Percentiles rank a stretch among this genome's conserved stretches.
Evolutionary conservation across 2,797 vertebrate species (phyloP).

Genomic region (Melanotaenia nigrans): DNA sequence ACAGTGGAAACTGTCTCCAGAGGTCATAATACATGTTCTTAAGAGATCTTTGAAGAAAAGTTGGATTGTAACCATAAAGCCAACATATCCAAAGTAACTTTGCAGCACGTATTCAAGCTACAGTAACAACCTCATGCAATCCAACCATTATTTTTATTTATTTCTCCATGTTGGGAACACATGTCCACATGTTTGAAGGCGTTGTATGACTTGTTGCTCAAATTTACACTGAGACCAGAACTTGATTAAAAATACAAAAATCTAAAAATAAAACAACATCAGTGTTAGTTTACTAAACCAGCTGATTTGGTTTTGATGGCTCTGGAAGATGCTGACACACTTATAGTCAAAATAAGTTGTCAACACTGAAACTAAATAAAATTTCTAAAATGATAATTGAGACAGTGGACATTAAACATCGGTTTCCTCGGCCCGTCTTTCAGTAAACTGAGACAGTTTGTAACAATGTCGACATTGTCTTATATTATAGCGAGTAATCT

Average conservation of each 20-base stretch:
- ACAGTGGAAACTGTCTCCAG: not conserved
- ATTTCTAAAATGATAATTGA: not conserved
- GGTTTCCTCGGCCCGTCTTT: not conserved
- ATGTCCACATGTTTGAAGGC: not conserved
- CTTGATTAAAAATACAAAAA: too few relatives aligned
- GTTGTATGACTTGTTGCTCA: too few relatives aligned
- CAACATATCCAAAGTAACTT: not conserved
- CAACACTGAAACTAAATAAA: not conserved
- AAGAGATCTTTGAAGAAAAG: not conserved
- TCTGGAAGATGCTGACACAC: not conserved
- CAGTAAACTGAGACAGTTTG: not conserved
- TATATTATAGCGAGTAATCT: conserved; percentile 18
- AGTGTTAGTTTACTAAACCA: too few relatives aligned
- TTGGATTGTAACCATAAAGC: not conserved
- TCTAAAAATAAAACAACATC: too few relatives aligned
- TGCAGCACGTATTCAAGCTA: not conserved
- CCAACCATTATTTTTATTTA: not conserved
- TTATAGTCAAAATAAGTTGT: not conserved
- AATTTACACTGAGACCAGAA: too few relatives aligned
- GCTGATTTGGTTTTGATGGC: not conserved
- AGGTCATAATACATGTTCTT: not conserved
- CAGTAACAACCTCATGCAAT: not conserved
- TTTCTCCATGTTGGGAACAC: not conserved
- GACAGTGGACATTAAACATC: not conserved
- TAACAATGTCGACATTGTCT: not conserved